A percentile compares a stretch with the other conserved stretches of the same genome.
Conservation (phyloP, 2,797 vertebrate genomes). For the Siniperca scherzeri region DNA sequence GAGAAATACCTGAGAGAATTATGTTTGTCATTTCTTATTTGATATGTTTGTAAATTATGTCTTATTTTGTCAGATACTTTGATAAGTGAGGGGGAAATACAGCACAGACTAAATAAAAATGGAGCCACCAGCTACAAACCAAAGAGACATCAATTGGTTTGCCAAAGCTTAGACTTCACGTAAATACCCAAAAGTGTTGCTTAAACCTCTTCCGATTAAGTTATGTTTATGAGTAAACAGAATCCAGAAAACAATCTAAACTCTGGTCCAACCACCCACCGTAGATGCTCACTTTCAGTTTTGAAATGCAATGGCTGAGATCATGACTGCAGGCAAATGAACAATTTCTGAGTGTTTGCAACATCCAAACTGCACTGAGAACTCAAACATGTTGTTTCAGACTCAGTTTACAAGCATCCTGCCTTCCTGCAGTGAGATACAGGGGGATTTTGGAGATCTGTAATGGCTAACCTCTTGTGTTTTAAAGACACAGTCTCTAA, state of each 20-base stretch:
- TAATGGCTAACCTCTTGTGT: neutral
- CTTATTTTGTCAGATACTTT: no score
- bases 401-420: slow-evolving; percentile 28
- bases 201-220: neutral
- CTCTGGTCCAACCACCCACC: neutral
- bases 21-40: no score
- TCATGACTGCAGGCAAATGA: slow-evolving; percentile 7
- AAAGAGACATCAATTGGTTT: neutral
- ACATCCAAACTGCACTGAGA: neutral
- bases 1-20: neutral
- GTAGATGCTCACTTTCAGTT: slow-evolving; percentile 9
- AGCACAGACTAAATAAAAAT: neutral
- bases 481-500: slow-evolving; percentile 5
- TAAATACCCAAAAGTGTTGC: neutral
- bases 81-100: neutral
- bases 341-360: slow-evolving; percentile 24
- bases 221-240: slow-evolving; percentile 3
- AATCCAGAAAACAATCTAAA: slow-evolving; percentile 7
- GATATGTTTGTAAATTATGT: no score
- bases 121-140: neutral
- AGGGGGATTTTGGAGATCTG: slow-evolving; percentile 9
- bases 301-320: slow-evolving; percentile 4
- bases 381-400: slow-evolving; percentile 37
- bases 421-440: neutral
- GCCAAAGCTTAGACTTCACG: neutral